Conservation (phyloP, 2,888 invertebrate genomes). For the Acanthopleura granulata region DNA sequence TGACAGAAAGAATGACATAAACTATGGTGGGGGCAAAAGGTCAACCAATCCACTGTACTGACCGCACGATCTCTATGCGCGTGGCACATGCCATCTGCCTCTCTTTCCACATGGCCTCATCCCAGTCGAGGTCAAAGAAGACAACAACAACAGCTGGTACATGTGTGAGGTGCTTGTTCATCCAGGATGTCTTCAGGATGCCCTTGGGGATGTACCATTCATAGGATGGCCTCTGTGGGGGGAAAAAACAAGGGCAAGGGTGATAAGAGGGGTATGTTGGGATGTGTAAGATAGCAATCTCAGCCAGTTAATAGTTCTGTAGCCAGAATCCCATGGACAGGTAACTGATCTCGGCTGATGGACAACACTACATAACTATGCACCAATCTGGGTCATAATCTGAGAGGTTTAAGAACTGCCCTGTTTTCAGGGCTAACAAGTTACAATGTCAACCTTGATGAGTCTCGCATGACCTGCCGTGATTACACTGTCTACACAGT, state of each 20-base stretch:
- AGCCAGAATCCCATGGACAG: background rate
- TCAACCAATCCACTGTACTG: no score
- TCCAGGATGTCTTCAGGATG: constrained; percentile 94
- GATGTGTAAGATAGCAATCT: background rate
- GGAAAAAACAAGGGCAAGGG: background rate
- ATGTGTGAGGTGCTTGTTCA: constrained; percentile 89
- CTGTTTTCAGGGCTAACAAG: no score
- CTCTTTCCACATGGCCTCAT: constrained; percentile 93
- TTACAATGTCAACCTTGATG: no score
- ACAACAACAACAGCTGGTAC: constrained; percentile 94
- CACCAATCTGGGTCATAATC: no score
- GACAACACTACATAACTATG: no score
- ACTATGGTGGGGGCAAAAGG: no score
- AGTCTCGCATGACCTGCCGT: no score
- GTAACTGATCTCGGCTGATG: no score
- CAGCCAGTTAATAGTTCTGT: background rate
- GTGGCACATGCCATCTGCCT: constrained; percentile 94
- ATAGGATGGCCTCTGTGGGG: constrained; percentile 82
- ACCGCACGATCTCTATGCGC: constrained; percentile 80
- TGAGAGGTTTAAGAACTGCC: no score
- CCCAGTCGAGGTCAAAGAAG: constrained; percentile 98
- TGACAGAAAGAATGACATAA: no score
- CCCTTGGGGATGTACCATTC: constrained; percentile 91
- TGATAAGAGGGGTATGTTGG: background rate
- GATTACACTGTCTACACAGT: no score